Evolutionary conservation across 2,797 vertebrate genomes (phyloP).

Genomic region (Antrozous pallidus): DNA sequence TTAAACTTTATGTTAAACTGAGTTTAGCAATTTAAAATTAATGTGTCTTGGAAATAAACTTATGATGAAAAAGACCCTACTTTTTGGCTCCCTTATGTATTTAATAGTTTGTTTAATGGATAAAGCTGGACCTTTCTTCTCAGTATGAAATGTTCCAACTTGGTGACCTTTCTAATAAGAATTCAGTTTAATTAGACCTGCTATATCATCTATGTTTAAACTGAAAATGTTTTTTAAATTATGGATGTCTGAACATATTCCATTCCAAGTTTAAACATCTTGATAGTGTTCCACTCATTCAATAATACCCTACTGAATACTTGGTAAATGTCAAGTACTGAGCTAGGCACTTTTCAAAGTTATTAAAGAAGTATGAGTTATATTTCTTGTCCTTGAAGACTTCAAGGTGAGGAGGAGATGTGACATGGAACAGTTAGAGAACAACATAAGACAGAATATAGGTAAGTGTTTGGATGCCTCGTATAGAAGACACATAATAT

Average conservation of each 20-base stretch:
- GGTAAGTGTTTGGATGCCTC: neutral
- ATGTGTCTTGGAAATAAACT: neutral
- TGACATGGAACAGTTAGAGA: neutral
- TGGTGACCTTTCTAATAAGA: constrained; percentile 23
- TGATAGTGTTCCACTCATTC: constrained; percentile 6
- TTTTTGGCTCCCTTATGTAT: neutral
- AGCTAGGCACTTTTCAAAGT: neutral
- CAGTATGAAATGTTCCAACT: neutral
- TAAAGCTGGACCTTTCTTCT: neutral
- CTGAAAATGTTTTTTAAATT: constrained; percentile 9
- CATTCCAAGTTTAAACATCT: constrained; percentile 13
- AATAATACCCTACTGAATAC: neutral
- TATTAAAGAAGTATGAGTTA: constrained; percentile 4
- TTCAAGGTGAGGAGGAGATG: neutral
- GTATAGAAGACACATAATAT: neutral
- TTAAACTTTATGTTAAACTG: neutral
- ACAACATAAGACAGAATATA: neutral
- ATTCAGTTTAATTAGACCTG: constrained; percentile 5
- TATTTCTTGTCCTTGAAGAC: neutral
- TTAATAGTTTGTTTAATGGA: neutral
- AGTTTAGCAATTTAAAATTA: constrained; percentile 4
- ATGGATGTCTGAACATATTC: neutral
- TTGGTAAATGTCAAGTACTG: neutral
- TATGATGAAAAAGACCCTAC: neutral
- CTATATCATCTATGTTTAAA: neutral